Evolutionary conservation across 2,797 vertebrate genomes (phyloP).

Genomic region (Linurgus olivaceus): DNA sequence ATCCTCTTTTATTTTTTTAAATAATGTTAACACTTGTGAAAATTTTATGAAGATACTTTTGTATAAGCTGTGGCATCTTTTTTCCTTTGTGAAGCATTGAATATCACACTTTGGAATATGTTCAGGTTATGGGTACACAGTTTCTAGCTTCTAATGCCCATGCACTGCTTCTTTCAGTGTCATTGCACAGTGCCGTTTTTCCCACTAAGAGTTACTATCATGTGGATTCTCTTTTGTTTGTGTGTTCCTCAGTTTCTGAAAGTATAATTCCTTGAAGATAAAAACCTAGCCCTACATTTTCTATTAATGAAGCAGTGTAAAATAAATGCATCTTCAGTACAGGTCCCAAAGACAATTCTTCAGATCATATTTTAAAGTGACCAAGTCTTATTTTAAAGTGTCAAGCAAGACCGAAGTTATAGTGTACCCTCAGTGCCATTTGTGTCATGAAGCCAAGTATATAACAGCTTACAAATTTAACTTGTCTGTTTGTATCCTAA

Average conservation of each 20-base stretch:
- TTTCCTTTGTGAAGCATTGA: conserved; percentile 75
- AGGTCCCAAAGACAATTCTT: conserved; percentile 80
- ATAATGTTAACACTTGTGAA: conserved; percentile 90
- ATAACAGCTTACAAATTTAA: conserved; percentile 68
- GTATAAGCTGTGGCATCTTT: conserved; percentile 80
- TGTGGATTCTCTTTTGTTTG: conserved; percentile 68
- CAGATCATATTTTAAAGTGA: conserved; percentile 78
- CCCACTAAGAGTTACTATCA: conserved; percentile 72
- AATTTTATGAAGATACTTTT: conserved; percentile 88
- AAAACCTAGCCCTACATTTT: conserved; percentile 50
- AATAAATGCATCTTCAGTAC: conserved; percentile 73
- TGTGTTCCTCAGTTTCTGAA: conserved; percentile 70
- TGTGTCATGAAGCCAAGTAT: conserved; percentile 77
- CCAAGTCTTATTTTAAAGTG: conserved; percentile 76
- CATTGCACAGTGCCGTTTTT: conserved; percentile 71
- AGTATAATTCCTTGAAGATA: conserved; percentile 70
- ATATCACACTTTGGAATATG: conserved; percentile 73
- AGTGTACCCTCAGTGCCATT: conserved; percentile 79
- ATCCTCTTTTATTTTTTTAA: conserved; percentile 92
- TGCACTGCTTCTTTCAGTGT: conserved; percentile 75
- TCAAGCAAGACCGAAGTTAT: conserved; percentile 70
- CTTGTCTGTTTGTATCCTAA: conserved; percentile 53
- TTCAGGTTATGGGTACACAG: conserved; percentile 72
- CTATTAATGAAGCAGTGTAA: conserved; percentile 77
- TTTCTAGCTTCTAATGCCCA: conserved; percentile 69